Percentiles rank a stretch among this genome's conserved stretches.
Conservation (phyloP, 1,140 invertebrate genomes). For the Sweltsa coloradensis region DNA sequence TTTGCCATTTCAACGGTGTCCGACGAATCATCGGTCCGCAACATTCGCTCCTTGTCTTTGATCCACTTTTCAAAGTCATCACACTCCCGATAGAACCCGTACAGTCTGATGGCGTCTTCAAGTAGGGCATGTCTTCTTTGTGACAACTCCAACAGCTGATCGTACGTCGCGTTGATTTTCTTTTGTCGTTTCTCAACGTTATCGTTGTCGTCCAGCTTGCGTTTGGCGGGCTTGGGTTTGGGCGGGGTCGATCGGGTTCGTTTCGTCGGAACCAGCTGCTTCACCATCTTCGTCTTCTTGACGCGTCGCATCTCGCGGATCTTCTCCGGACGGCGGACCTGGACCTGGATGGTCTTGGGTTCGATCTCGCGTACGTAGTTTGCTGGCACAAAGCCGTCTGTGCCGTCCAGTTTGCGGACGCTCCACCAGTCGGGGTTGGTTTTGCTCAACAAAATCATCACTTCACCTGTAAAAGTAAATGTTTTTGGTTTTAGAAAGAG, state of each 20-base stretch:
- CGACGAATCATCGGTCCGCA: constrained; percentile 68
- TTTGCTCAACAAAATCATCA: constrained; percentile 86
- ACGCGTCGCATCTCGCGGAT: constrained; percentile 71
- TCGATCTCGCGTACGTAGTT: constrained; percentile 94
- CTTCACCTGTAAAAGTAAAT: no score
- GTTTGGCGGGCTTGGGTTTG: constrained; percentile 38
- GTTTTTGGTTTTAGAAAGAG: no score
- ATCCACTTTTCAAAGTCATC: constrained; percentile 98
- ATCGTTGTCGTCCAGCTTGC: constrained; percentile 48
- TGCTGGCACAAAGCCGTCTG: constrained; percentile 93
- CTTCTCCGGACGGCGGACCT: constrained; percentile 71
- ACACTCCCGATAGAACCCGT: constrained; percentile 93
- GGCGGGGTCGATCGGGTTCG: no score
- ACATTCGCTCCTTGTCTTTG: constrained; percentile 83
- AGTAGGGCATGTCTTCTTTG: constrained; percentile 64
- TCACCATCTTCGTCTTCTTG: constrained; percentile 79
- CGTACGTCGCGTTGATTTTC: constrained; percentile 67
- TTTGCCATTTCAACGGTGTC: constrained; percentile 90
- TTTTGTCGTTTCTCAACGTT: constrained; percentile 73
- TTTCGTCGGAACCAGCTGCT: constrained; percentile 66
- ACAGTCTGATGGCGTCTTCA: constrained; percentile 85
- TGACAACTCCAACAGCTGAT: constrained; percentile 68
- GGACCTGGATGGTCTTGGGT: constrained; percentile 64
- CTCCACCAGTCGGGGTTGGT: constrained; percentile 99
- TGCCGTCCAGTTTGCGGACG: constrained; percentile 78